Base-by-base conservation (phyloP, 1,140 invertebrate genomes). In the Macrocentrus cingulum region DNA sequence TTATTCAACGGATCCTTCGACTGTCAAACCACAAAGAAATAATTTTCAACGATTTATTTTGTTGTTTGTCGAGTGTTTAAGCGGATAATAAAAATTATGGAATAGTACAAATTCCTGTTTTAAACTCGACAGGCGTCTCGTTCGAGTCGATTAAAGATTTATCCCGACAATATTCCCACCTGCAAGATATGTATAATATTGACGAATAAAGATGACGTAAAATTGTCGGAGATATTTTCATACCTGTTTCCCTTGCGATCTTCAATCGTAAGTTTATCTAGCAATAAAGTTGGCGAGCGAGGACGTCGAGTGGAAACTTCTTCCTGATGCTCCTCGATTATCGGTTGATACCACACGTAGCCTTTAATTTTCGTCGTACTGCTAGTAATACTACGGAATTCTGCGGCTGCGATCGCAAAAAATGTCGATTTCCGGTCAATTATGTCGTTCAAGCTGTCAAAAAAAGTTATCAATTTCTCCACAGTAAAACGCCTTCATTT, bases 181-280 rank as follows among this genome's bases (percentile, higher is more conserved):
- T 60, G 34, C 29, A 34, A 32, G 2, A 34, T 55, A 6, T 22
- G n/a, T 5, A 22, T n/a, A 36, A 4, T 5, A 7, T 51, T 18
- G 15, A 16, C 34, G 2, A 34, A 34, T 36, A 51, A 29, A 34
- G 6, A 53, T 36, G 16, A 36, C 15, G 18, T 52, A 37, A 34
- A n/a, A 13, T n/a, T 39, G 36, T 13, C 13, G 11, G 36, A 5
- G 15, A 15, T n/a, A 9, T 11, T 20, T 18, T 19, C 19, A 22
- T 70, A 72, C 75, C 68, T 77, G 44, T 75, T 67, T 20, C 71
- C 69, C 54, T 61, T 72, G 34, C 71, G 63, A 55, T 77, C 71
- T 49, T 76, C 72, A 19, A 77, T 36, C n/a, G 45, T 1, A 11
- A 77, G 37, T 61, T 69, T 68, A 52, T 71, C 54, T 11, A 77